Percentiles rank a stretch among this genome's conserved stretches.
phyloP scores from a whole-genome alignment of 2,888 invertebrate genomes.

The Drosophila kambysellisi region DNA sequence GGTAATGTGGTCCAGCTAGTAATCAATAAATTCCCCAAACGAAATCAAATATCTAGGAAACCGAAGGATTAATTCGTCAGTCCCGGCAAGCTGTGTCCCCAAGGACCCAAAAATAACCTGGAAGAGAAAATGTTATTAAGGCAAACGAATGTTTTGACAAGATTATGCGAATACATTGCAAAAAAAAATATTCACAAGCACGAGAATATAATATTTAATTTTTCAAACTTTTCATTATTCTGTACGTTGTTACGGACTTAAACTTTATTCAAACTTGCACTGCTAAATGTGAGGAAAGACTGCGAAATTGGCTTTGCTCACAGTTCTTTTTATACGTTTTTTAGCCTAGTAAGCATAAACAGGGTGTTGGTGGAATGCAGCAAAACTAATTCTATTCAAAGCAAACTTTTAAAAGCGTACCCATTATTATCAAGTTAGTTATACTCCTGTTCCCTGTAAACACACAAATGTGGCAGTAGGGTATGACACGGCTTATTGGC shows the following conservation, averaged over 20 bases:
- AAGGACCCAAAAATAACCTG: background rate
- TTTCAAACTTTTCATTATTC: background rate
- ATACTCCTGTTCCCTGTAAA: conserved; percentile 10
- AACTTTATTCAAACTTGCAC: conserved; percentile 13
- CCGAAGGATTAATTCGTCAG: background rate
- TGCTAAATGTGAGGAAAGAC: conserved; percentile 29
- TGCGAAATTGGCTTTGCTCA: conserved; percentile 24
- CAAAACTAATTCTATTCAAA: background rate
- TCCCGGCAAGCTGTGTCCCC: background rate
- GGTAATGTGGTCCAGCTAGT: background rate
- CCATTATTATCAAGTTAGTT: conserved; percentile 49
- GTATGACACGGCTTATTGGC: background rate
- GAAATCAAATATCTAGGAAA: background rate
- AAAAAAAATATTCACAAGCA: background rate
- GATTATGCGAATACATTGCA: too few relatives aligned
- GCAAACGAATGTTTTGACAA: background rate
- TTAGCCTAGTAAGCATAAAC: conserved; percentile 27
- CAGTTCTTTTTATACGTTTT: conserved; percentile 51
- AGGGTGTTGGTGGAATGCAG: conserved; percentile 47
- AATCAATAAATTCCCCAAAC: background rate
- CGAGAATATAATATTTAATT: background rate
- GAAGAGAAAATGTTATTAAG: background rate
- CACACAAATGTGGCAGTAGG: background rate
- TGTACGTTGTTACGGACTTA: background rate
- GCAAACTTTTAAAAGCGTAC: conserved; percentile 39